Percentiles rank a stretch among this genome's conserved stretches.
Evolutionary conservation across 2,888 invertebrate species (phyloP).

Genomic region (Drosophila quasianomalipes): DNA sequence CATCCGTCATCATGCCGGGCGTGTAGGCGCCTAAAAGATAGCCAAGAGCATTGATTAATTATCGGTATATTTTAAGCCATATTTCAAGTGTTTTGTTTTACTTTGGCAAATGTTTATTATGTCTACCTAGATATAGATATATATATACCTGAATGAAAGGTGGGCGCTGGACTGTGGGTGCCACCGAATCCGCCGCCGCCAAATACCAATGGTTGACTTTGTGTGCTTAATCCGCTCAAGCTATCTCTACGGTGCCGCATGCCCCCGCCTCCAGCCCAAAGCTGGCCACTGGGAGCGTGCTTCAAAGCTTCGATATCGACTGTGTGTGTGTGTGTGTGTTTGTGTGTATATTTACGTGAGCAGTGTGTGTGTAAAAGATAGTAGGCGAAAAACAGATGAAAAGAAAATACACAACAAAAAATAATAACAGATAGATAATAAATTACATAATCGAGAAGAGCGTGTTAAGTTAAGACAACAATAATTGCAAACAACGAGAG

Average conservation of each 20-base stretch:
- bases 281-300: conserved; percentile 86
- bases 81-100: not conserved
- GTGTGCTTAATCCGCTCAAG: conserved; percentile 86
- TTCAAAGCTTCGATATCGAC: conserved; percentile 88
- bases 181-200: conserved; percentile 86
- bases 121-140: not conserved
- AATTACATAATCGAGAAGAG: conserved; percentile 43
- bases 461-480: conserved; percentile 31
- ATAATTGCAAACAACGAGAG: conserved; percentile 32
- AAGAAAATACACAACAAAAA: conserved; percentile 58
- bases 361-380: conserved; percentile 48
- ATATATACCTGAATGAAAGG: conserved; percentile 85
- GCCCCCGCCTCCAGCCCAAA: conserved; percentile 83
- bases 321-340: conserved; percentile 62
- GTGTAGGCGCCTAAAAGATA: conserved; percentile 86
- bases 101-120: not conserved
- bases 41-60: conserved; percentile 1
- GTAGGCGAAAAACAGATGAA: conserved; percentile 55
- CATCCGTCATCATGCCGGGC: conserved; percentile 90
- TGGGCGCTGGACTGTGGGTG: conserved; percentile 86
- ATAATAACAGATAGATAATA: conserved; percentile 28
- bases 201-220: conserved; percentile 85
- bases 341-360: conserved; percentile 53
- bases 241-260: conserved; percentile 86
- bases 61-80: not conserved